A percentile compares a stretch with the other conserved stretches of the same genome.
phyloP scores from a whole-genome alignment of 2,888 invertebrate genomes.

The Metallyticus violacea region DNA sequence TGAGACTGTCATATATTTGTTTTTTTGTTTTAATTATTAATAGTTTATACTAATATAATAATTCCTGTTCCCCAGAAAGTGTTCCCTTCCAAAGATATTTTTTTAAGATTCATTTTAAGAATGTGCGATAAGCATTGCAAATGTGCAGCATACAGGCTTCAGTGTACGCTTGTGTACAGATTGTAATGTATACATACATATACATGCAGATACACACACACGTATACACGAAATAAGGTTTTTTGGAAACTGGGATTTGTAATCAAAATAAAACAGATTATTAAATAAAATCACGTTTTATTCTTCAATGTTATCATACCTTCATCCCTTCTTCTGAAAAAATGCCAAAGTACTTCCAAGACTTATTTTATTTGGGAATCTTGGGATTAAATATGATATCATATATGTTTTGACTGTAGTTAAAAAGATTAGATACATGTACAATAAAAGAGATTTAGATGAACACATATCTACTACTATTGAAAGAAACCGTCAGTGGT shows the following conservation, averaged over 20 bases:
- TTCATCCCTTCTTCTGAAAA: background rate
- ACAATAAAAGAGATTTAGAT: too few species aligned
- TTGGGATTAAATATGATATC: too few species aligned
- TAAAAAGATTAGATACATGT: too few species aligned
- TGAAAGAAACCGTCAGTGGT: too few species aligned
- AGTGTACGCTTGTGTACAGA: conserved; percentile 11
- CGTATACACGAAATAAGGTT: too few species aligned
- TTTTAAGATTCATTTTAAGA: conserved; percentile 26
- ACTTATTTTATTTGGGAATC: too few species aligned
- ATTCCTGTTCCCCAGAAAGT: conserved; percentile 17
- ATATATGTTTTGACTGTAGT: too few species aligned
- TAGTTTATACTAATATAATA: background rate
- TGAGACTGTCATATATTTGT: background rate
- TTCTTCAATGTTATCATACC: background rate
- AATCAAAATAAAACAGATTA: conserved; percentile 28
- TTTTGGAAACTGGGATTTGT: conserved; percentile 32
- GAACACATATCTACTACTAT: too few species aligned
- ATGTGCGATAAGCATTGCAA: background rate
- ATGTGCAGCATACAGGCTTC: conserved; percentile 5
- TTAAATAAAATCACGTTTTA: background rate
- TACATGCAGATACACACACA: background rate
- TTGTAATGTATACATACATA: conserved; percentile 17
- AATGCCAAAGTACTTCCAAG: too few species aligned
- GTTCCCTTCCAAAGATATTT: conserved; percentile 34
- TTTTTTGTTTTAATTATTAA: background rate